These are phyloP conservation scores for Scaptodrosophila lebanonensis DNA, from an alignment of 1,140 invertebrate genomes.

Conservation along the genomic window DNA sequence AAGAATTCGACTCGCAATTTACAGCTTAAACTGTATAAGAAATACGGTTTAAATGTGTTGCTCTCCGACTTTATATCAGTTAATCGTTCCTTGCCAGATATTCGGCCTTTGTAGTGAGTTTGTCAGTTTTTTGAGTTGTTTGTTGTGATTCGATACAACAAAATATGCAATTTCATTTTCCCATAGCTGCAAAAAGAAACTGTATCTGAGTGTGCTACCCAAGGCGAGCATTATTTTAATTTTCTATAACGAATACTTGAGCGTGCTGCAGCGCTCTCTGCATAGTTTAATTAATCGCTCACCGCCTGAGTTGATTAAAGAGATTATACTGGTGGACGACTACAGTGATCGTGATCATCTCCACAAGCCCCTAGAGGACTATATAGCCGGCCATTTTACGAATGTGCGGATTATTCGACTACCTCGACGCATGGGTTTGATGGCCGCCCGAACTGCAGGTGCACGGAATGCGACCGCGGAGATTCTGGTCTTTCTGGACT, in stretches of 20 bases:
- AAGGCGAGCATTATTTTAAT: conserved; percentile 93
- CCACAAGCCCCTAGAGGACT: conserved; percentile 86
- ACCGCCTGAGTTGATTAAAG: conserved; percentile 88
- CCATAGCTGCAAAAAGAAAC: conserved; percentile 83
- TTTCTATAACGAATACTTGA: conserved; percentile 96
- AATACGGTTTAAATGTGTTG: conserved; percentile 91
- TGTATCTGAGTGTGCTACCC: conserved; percentile 87
- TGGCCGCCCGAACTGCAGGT: conserved; percentile 91
- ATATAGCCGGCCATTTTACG: conserved; percentile 84
- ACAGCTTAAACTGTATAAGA: conserved; percentile 50
- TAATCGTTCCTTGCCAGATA: conserved; percentile 89
- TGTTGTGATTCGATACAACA: no score
- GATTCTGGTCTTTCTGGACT: conserved; percentile 94
- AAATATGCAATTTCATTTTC: background rate
- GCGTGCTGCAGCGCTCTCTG: conserved; percentile 90
- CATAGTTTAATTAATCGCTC: conserved; percentile 90
- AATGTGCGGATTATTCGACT: conserved; percentile 87
- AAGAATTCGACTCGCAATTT: conserved; percentile 85
- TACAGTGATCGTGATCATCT: conserved; percentile 87
- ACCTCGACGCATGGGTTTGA: conserved; percentile 87
- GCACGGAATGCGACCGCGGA: conserved; percentile 89
- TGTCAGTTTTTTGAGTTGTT: no score
- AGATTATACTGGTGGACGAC: conserved; percentile 96
- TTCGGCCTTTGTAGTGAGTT: conserved; percentile 84
- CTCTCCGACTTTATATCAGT: conserved; percentile 93